Base-by-base conservation (phyloP, 2,113 vertebrate genomes). In the Silurus asotus region DNA sequence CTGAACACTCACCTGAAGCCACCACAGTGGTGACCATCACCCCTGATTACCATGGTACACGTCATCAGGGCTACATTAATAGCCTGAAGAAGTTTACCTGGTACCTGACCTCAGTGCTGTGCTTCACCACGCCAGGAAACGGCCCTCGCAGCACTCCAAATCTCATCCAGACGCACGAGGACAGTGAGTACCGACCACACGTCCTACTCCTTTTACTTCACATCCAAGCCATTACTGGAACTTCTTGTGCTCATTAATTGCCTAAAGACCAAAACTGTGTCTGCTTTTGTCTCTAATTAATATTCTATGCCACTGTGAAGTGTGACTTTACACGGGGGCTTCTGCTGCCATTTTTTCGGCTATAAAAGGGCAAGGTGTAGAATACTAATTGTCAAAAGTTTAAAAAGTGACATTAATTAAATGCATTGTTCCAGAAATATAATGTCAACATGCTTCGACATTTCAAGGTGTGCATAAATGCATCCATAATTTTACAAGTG, bases 71-170 rank as follows among this genome's bases (percentile, higher is more conserved):
- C 20, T 93, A 94, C 81, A 96, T 99, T 89, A 94, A 91, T 0
- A 96, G 94, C 84, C 93, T 99, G 89, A 95, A 88, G 92, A 99
- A 99, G 85, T 99, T 98, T 89, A 97, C 96, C 1, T 88, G 94
- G 56, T 99, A 99, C 91, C 94, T 96, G 9, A 94, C 96, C 0
- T 96, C 97, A 0, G 96, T 96, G 19, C 95, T 99, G 77, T 99
- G 97, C 79, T 99, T 99, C 91, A 99, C 98, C 55, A 99, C 98
- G 0, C 98, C 98, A 0, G 97, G 98, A 0, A 96, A 99, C 0
- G 98, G 98, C 6, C 98, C 98, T 0, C 94, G 93, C 0, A 99
- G 97, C 88, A 1, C 90, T 0, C 95, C 97, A 0, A 94, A 94
- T 88, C 94, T 97, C 11, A 64, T 99, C 82, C 89, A 94, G 92